Evolutionary conservation across 2,113 vertebrate species (phyloP).

Genomic region (Channa argus): DNA sequence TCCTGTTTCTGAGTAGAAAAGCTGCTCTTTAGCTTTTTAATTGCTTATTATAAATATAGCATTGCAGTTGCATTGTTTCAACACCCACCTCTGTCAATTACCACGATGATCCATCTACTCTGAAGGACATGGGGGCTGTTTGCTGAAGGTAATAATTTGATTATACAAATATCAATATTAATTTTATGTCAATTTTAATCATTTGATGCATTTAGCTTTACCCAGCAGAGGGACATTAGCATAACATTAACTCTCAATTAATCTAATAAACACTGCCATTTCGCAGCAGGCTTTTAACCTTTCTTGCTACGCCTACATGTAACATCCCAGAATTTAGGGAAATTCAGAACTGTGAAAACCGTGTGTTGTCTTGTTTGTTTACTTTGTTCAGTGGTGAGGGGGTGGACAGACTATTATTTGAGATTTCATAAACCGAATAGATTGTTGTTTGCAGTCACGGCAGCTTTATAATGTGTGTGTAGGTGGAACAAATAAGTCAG

Average conservation of each 20-base stretch:
- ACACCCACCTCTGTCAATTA: conserved; percentile 8
- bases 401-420: conserved; percentile 66
- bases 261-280: conserved; percentile 15
- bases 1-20: conserved; percentile 4
- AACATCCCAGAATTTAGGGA: conserved; percentile 23
- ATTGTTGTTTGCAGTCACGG: conserved; percentile 36
- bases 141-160: conserved; percentile 30
- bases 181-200: conserved; percentile 39
- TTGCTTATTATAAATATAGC: conserved; percentile 6
- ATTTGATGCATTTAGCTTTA: conserved; percentile 34
- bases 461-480: conserved; percentile 53
- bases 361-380: conserved; percentile 50
- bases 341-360: conserved; percentile 50
- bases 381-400: conserved; percentile 44
- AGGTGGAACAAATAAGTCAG: conserved; percentile 72
- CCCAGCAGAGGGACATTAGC: conserved; percentile 30
- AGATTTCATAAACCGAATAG: conserved; percentile 48
- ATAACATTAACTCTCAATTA: conserved; percentile 56
- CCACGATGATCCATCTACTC: conserved; percentile 4
- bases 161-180: conserved; percentile 34
- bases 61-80: not conserved
- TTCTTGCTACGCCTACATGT: conserved; percentile 17
- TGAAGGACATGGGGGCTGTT: conserved; percentile 8
- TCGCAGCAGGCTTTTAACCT: conserved; percentile 14
- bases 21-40: conserved; percentile 5